phyloP scores from a whole-genome alignment of 2,797 vertebrate species.

The Hozukius guyotensis region DNA sequence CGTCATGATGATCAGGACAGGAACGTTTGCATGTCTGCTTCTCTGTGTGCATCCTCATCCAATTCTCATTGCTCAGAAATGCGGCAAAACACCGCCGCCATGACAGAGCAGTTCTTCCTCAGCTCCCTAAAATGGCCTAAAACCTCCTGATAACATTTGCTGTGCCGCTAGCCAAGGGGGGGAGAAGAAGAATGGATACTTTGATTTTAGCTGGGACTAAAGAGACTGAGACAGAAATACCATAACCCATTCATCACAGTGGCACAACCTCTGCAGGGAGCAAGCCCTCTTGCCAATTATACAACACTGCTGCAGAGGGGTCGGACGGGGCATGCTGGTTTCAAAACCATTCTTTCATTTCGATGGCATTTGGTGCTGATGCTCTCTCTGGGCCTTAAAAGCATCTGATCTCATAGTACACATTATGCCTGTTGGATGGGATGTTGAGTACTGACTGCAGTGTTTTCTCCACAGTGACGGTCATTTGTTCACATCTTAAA shows the following conservation, averaged over 20 bases:
- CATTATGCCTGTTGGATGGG: neutral
- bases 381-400: slow-evolving; percentile 6
- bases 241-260: slow-evolving; percentile 43
- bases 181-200: slow-evolving; percentile 5
- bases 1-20: neutral
- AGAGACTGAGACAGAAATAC: slow-evolving; percentile 35
- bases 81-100: neutral
- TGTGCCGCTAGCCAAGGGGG: neutral
- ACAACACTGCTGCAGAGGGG: slow-evolving; percentile 18
- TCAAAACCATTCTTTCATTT: slow-evolving; percentile 37
- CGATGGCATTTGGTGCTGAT: neutral
- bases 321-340: slow-evolving; percentile 18
- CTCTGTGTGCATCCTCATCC: slow-evolving; percentile 18
- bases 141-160: slow-evolving; percentile 19
- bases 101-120: slow-evolving; percentile 29
- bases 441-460: neutral
- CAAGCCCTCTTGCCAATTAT: slow-evolving; percentile 35
- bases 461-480: neutral
- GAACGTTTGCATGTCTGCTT: slow-evolving; percentile 6
- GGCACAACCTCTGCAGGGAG: slow-evolving; percentile 36
- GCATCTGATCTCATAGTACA: neutral
- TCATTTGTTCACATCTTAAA: slow-evolving; percentile 16
- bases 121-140: slow-evolving; percentile 3
- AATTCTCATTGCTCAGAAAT: slow-evolving; percentile 17
- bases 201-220: slow-evolving; percentile 26